phyloP scores from a whole-genome alignment of 2,888 invertebrate species.

The Nephrotoma guestfalica region DNA sequence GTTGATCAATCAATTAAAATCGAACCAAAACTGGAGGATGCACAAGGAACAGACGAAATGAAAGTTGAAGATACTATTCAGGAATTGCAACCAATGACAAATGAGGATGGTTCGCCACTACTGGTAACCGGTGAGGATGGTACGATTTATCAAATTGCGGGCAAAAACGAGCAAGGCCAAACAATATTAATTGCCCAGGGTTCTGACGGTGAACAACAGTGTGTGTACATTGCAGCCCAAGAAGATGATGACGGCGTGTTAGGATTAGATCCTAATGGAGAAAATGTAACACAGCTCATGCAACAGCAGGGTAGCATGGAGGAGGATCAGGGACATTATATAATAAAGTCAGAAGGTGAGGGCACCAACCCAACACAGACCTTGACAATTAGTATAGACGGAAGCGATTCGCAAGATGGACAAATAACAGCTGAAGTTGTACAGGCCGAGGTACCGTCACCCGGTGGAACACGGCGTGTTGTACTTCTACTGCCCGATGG shows the following conservation, averaged over 20 bases:
- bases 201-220: constrained; percentile 60
- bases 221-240: constrained; percentile 48
- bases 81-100: constrained; percentile 30
- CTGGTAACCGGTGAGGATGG: constrained; percentile 75
- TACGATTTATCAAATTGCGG: constrained; percentile 47
- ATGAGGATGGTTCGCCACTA: constrained; percentile 50
- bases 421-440: constrained; percentile 78
- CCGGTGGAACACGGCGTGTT: constrained; percentile 70
- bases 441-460: constrained; percentile 69
- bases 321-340: constrained; percentile 19
- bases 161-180: constrained; percentile 67
- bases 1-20: not conserved
- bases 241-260: constrained; percentile 40
- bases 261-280: constrained; percentile 30
- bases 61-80: constrained; percentile 20
- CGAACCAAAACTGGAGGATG: constrained; percentile 6
- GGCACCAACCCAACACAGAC: constrained; percentile 19
- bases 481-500: constrained; percentile 74
- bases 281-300: constrained; percentile 28
- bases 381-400: not conserved
- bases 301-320: constrained; percentile 15
- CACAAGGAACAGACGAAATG: constrained; percentile 12
- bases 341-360: constrained; percentile 24
- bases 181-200: constrained; percentile 59
- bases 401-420: constrained; percentile 40